A percentile compares a stretch with the other conserved stretches of the same genome.
Conservation (phyloP, 2,113 vertebrate genomes). For the mouse (Mus musculus) region DNA sequence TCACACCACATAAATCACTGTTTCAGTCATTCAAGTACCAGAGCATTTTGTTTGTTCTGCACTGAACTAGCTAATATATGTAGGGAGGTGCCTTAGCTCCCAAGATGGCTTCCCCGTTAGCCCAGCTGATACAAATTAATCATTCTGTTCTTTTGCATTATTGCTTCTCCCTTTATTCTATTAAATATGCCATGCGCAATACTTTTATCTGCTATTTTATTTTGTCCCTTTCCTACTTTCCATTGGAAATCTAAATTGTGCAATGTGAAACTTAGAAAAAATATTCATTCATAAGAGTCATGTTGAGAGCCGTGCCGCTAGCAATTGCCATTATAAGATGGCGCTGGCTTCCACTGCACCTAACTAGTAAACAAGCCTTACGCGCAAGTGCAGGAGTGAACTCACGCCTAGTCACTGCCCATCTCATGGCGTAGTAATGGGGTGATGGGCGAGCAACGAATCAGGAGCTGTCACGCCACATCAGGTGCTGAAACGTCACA, state of each 20-base stretch:
- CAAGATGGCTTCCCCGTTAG: background rate
- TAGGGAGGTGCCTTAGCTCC: background rate
- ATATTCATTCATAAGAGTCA: too few species aligned
- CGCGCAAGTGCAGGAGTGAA: too few species aligned
- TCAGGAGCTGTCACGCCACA: too few species aligned
- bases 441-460: too few species aligned
- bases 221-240: background rate
- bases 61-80: fast-evolving
- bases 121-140: background rate
- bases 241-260: background rate
- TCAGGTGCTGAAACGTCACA: too few species aligned
- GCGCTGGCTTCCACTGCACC: too few species aligned
- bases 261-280: background rate
- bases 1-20: background rate
- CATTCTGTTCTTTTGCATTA: background rate
- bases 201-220: background rate
- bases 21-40: background rate
- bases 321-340: too few species aligned
- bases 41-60: background rate
- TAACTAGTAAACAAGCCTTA: too few species aligned
- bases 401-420: too few species aligned
- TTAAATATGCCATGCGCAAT: background rate
- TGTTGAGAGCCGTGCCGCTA: too few species aligned
- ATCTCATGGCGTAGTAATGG: too few species aligned
- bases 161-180: background rate